Evolutionary conservation across 2,888 invertebrate species (phyloP), one percentile per base, ranked within the genome.

Genomic region (Entomobrya proxima): DNA sequence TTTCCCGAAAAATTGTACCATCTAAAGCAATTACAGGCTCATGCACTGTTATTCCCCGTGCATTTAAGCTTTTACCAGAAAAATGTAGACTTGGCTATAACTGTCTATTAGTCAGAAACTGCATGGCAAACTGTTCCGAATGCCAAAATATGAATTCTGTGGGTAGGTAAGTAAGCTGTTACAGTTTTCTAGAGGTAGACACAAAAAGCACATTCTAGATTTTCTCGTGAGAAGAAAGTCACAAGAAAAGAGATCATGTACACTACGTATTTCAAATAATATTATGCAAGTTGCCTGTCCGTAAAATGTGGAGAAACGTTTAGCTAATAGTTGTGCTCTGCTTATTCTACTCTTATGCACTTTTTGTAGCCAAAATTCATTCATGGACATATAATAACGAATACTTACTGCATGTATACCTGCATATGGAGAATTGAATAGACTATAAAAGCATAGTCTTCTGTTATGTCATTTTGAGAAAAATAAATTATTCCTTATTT

Each of bases 401-500:
- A n/a, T n/a, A n/a, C n/a, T n/a, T n/a, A n/a, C n/a, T n/a, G n/a
- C n/a, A n/a, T n/a, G n/a, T n/a, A n/a, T n/a, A n/a, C n/a, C 27
- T 1, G 24, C 9, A 24, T 32, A 61, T 61, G 55, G 27, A 52
- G 6, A 55, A n/a, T n/a, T 55, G 27, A 61, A 32, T 15, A n/a
- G 32, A 61, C 15, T 32, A 61, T 61, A 32, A 32, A 32, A 61
- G 24, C 55, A 55, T 27, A n/a, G 32, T 61, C 61, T 61, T 32
- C 18, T 37, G 64, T 64, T 37, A 64, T 64, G 21, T 37, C 37
- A 37, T 37, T 64, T 64, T 37, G 9, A 64, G 37, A 37, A 64
- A 64, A 64, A 64, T 64, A 64, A 64, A 64, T 64, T 64, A 64
- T 27, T 37, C 37, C 64, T 64, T 64, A 64, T 64, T 64, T 64